phyloP scores from a whole-genome alignment of 2,797 vertebrate genomes.

The Smutsia temminckii region DNA sequence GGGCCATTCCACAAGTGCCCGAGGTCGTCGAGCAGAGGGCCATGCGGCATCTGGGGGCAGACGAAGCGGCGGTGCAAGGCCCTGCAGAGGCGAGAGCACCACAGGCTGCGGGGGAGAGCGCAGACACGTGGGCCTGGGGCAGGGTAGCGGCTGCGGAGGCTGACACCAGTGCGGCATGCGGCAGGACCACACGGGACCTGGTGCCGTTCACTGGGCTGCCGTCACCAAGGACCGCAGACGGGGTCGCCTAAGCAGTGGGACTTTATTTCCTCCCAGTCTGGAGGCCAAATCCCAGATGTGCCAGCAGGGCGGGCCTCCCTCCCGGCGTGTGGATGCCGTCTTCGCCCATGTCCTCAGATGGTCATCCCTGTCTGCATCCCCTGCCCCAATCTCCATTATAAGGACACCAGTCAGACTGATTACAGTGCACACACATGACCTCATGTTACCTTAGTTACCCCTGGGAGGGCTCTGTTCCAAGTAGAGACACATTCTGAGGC shows the following conservation, averaged over 20 bases:
- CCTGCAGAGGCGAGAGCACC: neutral
- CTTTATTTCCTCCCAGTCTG: too few relatives aligned
- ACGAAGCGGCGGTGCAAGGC: neutral
- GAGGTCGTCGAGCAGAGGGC: neutral
- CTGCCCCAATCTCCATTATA: neutral
- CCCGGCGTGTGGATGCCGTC: rapidly evolving
- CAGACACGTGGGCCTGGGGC: rapidly evolving
- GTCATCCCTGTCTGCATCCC: too few relatives aligned
- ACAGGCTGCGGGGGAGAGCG: rapidly evolving
- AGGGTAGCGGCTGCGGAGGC: neutral
- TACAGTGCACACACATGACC: neutral
- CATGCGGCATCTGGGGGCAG: neutral
- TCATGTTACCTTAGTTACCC: neutral
- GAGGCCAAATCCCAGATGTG: neutral
- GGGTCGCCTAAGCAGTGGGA: too few relatives aligned
- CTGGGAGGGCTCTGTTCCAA: neutral
- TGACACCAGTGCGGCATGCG: rapidly evolving
- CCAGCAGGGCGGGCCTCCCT: too few relatives aligned
- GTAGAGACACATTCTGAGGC: neutral
- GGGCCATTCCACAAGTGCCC: neutral
- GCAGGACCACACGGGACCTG: rapidly evolving
- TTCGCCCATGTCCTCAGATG: neutral
- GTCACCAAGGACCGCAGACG: rapidly evolving
- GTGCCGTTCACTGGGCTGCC: too few relatives aligned
- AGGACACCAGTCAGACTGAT: too few relatives aligned